Base-by-base conservation (phyloP, 2,113 vertebrate genomes). In the Gadus macrocephalus region DNA sequence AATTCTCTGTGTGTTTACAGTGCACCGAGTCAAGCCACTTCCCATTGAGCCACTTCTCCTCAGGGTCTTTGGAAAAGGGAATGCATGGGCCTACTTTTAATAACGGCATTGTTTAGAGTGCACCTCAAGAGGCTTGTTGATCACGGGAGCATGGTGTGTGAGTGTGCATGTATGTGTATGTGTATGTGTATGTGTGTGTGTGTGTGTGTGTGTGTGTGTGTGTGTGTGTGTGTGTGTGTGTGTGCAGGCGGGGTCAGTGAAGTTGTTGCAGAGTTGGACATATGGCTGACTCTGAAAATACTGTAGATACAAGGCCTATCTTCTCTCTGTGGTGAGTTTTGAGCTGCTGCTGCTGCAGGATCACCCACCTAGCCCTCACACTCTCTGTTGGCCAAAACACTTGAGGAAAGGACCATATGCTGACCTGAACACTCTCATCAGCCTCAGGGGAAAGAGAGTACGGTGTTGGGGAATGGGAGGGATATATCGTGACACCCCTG, bases 1-100 rank as follows among this genome's bases (percentile, higher is more conserved):
- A 88, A 84, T 25, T 71, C 42, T 14, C 42, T 58, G 63, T 80
- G 63, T 87, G 83, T 89, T 90, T 85, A 86, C 65, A 80, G 20
- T 69, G 59, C 56, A 60, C 56, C 56, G 20, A 25, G 71, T 53
- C 58, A 69, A 38, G 81, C 65, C 59, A 31, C 38, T 42, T 35
- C 70, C 69, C 66, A 77, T 56, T 81, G 72, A 86, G 73, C 84
- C 71, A 81, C 62, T 73, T 68, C 66, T 20, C 25, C 62, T n/a
- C 42, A 22, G 66, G 38, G 59, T 49, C 66, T 60, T 66, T 71
- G 22, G 11, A 6, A 38, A 63, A 66, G 27, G 63, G 15, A 63
- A 68, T 74, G 64, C 55, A 62, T 69, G 6, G 31, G 31, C 31
- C 31, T 35, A 77, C 12, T 49, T 49, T 49, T 7, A 11, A 49